Evolutionary conservation across 1,140 invertebrate species (phyloP).

Genomic region (Drosophila nikananu): DNA sequence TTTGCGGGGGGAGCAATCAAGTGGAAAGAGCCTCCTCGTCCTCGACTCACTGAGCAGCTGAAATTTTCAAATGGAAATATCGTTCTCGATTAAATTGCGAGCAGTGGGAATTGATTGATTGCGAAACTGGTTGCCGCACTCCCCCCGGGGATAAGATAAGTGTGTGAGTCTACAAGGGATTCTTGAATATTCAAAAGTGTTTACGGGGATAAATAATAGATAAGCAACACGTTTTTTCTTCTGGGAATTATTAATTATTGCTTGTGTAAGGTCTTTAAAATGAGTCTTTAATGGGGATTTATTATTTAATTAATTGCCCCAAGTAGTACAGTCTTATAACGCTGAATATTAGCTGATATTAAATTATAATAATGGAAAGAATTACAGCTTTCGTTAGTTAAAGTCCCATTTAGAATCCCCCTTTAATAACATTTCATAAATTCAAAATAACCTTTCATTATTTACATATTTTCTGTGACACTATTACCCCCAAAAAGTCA

Average conservation of each 20-base stretch:
- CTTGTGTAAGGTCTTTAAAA: background rate
- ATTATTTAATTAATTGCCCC: background rate
- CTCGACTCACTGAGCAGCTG: slow-evolving; percentile 47
- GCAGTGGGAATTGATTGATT: slow-evolving; percentile 49
- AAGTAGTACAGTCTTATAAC: background rate
- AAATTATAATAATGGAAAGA: background rate
- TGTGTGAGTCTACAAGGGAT: slow-evolving; percentile 1
- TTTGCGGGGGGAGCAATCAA: slow-evolving; percentile 33
- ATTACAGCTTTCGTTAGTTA: background rate
- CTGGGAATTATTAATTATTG: background rate
- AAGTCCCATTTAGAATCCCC: background rate
- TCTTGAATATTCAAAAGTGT: slow-evolving; percentile 2
- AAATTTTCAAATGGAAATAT: slow-evolving; percentile 54
- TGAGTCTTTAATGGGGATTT: background rate
- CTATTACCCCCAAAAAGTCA: background rate
- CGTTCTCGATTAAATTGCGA: slow-evolving; percentile 13
- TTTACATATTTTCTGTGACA: too few relatives aligned
- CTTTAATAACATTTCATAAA: background rate
- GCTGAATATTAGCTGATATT: background rate
- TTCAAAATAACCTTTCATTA: background rate
- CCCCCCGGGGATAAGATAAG: slow-evolving; percentile 24
- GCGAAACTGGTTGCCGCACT: slow-evolving; percentile 19
- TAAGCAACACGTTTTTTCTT: background rate
- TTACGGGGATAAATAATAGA: background rate
- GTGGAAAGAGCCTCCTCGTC: slow-evolving; percentile 33